Evolutionary conservation across 1,140 invertebrate genomes (phyloP).

Genomic region (Panagrolaimus sp.): DNA sequence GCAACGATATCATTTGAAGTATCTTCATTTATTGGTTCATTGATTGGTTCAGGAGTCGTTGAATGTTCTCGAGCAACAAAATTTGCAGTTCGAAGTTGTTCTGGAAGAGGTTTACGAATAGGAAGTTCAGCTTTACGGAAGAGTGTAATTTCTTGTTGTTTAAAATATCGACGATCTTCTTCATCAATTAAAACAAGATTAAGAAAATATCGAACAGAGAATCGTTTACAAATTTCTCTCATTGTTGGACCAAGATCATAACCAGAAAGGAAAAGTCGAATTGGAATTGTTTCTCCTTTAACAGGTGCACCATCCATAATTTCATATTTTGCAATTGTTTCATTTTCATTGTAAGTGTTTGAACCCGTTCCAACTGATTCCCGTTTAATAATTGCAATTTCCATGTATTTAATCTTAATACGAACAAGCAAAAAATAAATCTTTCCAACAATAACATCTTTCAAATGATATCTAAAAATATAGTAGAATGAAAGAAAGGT

Average conservation of each 20-base stretch:
- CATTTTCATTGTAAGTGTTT: constrained; percentile 95
- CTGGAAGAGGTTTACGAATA: not conserved
- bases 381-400: constrained; percentile 96
- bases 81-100: not conserved
- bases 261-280: constrained; percentile 90
- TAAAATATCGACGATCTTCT: constrained; percentile 96
- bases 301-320: constrained; percentile 99
- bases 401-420: constrained; percentile 99
- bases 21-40: too few species aligned
- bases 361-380: constrained; percentile 93
- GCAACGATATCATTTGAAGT: too few species aligned
- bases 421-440: constrained; percentile 97
- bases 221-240: constrained; percentile 99
- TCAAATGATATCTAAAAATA: constrained; percentile 81
- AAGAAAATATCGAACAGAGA: constrained; percentile 94
- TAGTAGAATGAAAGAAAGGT: constrained; percentile 17
- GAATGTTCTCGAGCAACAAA: too few species aligned
- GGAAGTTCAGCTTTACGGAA: constrained; percentile 5
- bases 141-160: constrained; percentile 75
- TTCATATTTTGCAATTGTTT: constrained; percentile 95
- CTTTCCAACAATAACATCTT: constrained; percentile 99
- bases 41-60: too few species aligned
- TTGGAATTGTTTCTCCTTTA: constrained; percentile 94
- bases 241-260: constrained; percentile 99
- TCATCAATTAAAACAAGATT: constrained; percentile 98